Conservation (phyloP, 2,797 vertebrate genomes). For the Gymnothorax reevesii region DNA sequence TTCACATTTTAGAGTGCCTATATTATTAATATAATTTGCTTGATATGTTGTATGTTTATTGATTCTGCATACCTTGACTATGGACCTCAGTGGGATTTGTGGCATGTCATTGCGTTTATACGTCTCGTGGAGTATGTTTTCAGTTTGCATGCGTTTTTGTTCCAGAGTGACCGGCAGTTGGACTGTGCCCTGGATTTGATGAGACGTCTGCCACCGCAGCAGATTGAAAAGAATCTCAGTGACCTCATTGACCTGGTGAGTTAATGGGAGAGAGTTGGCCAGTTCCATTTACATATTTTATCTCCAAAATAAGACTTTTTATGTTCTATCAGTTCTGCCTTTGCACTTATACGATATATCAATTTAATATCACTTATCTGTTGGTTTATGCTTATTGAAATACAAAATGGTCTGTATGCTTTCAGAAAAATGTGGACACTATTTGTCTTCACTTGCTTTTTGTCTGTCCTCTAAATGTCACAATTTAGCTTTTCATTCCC, state of each 20-base stretch:
- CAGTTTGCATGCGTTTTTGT: constrained; percentile 40
- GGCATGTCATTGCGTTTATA: neutral
- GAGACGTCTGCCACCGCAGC: constrained; percentile 99
- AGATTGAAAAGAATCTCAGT: constrained; percentile 99
- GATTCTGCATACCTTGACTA: neutral
- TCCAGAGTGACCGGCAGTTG: constrained; percentile 95
- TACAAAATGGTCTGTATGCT: neutral
- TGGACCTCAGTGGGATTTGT: neutral
- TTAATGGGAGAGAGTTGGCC: constrained; percentile 35
- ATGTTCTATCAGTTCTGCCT: too few species aligned
- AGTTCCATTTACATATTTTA: neutral
- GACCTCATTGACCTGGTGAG: constrained; percentile 98
- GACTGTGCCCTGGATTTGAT: constrained; percentile 99
- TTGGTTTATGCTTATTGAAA: neutral
- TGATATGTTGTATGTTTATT: neutral
- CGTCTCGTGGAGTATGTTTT: neutral
- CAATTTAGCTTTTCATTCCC: neutral
- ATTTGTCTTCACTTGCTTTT: neutral
- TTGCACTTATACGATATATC: too few species aligned
- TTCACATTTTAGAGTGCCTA: neutral
- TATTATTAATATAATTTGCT: neutral
- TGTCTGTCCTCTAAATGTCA: neutral
- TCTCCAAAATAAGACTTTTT: too few species aligned
- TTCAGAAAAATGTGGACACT: neutral
- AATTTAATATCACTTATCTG: neutral